Conservation (phyloP, 2,888 invertebrate genomes). For the Lycophotia porphyrea region DNA sequence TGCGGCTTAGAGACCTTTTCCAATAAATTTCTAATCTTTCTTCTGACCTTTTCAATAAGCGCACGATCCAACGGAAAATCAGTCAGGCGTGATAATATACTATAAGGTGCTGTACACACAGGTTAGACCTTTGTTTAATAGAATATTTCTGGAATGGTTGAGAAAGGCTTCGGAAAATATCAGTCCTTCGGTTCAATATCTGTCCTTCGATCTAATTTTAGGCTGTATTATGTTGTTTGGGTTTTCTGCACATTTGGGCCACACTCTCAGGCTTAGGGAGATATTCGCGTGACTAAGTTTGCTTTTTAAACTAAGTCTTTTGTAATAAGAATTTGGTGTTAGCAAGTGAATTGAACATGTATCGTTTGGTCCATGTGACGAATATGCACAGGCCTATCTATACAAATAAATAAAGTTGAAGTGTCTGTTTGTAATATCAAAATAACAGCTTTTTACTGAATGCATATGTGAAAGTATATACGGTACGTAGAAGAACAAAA, state of each 20-base stretch:
- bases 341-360: neutral
- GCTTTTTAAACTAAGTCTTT: neutral
- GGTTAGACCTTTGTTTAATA: neutral
- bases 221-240: neutral
- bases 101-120: conserved; percentile 39
- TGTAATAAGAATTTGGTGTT: neutral
- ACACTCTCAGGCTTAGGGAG: neutral
- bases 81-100: conserved; percentile 63
- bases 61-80: conserved; percentile 65
- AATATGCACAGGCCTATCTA: neutral
- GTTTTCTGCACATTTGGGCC: neutral
- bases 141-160: neutral
- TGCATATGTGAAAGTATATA: too few species aligned
- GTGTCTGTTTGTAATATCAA: too few species aligned
- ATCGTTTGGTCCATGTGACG: neutral
- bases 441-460: too few species aligned
- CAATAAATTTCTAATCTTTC: conserved; percentile 76
- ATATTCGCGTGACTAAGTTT: neutral
- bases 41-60: conserved; percentile 71
- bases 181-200: too few species aligned
- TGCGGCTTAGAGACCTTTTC: conserved; percentile 69
- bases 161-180: neutral
- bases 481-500: too few species aligned
- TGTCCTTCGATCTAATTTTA: neutral
- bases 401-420: too few species aligned